phyloP scores from a whole-genome alignment of 2,113 vertebrate genomes.

The Nothoprocta perdicaria region DNA sequence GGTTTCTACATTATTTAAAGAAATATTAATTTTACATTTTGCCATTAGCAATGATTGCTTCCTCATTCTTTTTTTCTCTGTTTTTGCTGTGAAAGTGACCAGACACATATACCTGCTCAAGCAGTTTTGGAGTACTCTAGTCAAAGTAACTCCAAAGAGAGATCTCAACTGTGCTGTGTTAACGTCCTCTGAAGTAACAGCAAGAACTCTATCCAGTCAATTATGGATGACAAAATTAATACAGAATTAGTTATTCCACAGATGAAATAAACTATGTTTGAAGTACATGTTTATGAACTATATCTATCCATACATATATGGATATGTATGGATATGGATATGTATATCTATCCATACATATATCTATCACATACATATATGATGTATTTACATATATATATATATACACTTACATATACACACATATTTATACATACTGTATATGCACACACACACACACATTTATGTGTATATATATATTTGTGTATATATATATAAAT shows the following conservation, averaged over 20 bases:
- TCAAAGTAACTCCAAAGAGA: not conserved
- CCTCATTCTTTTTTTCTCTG: not conserved
- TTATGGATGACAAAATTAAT: not conserved
- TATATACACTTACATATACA: too few species aligned
- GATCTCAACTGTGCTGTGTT: not conserved
- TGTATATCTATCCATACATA: too few species aligned
- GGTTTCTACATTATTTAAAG: not conserved
- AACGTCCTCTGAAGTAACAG: not conserved
- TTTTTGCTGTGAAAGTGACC: not conserved
- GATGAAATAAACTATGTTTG: not conserved
- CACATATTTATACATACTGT: too few species aligned
- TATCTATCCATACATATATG: accelerated
- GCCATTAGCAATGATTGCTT: not conserved
- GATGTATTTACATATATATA: too few species aligned
- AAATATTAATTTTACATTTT: not conserved
- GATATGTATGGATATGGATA: too few species aligned
- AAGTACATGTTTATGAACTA: not conserved
- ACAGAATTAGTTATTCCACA: not conserved
- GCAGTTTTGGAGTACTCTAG: not conserved
- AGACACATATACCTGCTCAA: not conserved
- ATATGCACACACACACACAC: too few species aligned
- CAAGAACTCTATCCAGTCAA: not conserved
- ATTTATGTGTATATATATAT: too few species aligned
- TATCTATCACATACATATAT: too few species aligned
- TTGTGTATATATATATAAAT: too few species aligned